A percentile compares a stretch with the other conserved stretches of the same genome.
phyloP scores from a whole-genome alignment of 2,888 invertebrate genomes.

The Galerucella nymphaeae region DNA sequence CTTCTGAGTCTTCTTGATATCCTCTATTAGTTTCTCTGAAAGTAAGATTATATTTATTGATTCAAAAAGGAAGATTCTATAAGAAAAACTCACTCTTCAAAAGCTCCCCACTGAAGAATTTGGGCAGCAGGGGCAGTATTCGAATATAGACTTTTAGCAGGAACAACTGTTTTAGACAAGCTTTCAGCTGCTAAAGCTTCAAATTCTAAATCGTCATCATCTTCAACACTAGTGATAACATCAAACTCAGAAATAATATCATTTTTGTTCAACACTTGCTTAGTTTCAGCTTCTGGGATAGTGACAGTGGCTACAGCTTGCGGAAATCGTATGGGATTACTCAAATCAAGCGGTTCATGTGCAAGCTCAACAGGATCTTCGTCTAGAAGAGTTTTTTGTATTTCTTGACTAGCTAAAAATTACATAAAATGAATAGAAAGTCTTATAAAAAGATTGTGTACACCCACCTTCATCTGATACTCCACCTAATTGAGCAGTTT shows the following conservation, averaged over 20 bases:
- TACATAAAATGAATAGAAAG: too few relatives aligned
- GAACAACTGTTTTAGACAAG: constrained; percentile 67
- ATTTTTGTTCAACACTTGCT: constrained; percentile 44
- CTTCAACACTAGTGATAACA: constrained; percentile 65
- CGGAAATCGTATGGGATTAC: constrained; percentile 68
- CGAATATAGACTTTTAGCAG: constrained; percentile 33
- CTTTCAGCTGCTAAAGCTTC: constrained; percentile 83
- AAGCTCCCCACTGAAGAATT: constrained; percentile 72
- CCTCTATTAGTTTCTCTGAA: constrained; percentile 25
- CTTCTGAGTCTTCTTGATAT: constrained; percentile 66
- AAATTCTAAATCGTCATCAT: constrained; percentile 81
- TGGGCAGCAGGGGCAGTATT: constrained; percentile 60
- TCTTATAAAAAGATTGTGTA: neutral
- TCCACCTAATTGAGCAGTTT: constrained; percentile 51
- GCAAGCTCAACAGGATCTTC: constrained; percentile 75
- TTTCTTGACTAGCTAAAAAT: constrained; percentile 53
- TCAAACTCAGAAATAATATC: constrained; percentile 66
- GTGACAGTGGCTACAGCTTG: constrained; percentile 38
- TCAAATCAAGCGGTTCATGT: constrained; percentile 79
- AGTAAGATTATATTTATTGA: neutral
- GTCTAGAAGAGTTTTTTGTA: constrained; percentile 76
- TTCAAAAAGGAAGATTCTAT: neutral
- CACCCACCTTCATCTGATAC: constrained; percentile 5
- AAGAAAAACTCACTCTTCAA: constrained; percentile 65
- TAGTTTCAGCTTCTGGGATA: neutral